Evolutionary conservation across 2,888 invertebrate species (phyloP).

Genomic region (Luperina testacea): DNA sequence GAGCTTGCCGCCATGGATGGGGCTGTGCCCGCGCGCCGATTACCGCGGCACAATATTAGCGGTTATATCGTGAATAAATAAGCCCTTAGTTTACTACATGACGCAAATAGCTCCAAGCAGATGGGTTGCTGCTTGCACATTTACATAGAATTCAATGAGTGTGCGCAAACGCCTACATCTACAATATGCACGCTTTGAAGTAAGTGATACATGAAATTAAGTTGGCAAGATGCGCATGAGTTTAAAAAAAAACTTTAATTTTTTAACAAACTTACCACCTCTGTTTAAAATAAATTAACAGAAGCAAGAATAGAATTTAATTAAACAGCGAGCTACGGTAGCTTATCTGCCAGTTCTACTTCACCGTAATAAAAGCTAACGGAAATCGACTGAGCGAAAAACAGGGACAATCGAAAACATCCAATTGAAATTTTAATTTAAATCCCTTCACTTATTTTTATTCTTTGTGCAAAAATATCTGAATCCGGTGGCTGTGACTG

Average conservation of each 20-base stretch:
- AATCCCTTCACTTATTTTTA: conserved; percentile 29
- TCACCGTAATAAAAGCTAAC: conserved; percentile 39
- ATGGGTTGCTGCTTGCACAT: conserved; percentile 52
- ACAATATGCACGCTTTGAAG: conserved; percentile 24
- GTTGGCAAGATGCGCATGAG: conserved; percentile 13
- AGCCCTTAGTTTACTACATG: conserved; percentile 74
- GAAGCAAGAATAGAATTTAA: conserved; percentile 33
- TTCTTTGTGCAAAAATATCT: not conserved
- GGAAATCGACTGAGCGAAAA: conserved; percentile 37
- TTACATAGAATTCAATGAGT: conserved; percentile 54
- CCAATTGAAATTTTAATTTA: conserved; percentile 54
- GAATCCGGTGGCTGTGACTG: conserved; percentile 2
- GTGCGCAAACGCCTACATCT: conserved; percentile 28
- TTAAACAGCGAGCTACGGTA: conserved; percentile 25
- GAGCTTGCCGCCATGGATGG: conserved; percentile 70
- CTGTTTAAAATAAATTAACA: conserved; percentile 30
- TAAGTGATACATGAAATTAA: conserved; percentile 24
- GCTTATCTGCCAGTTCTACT: conserved; percentile 18
- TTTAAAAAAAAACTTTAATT: not conserved
- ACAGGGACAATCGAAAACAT: conserved; percentile 40
- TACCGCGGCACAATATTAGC: conserved; percentile 75
- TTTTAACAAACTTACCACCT: not conserved
- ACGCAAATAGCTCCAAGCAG: conserved; percentile 69
- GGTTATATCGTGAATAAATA: conserved; percentile 78
- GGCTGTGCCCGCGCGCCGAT: conserved; percentile 71